These are phyloP conservation scores for Rhynchophorus ferrugineus DNA, from an alignment of 1,140 invertebrate genomes.

Conservation along the genomic window DNA sequence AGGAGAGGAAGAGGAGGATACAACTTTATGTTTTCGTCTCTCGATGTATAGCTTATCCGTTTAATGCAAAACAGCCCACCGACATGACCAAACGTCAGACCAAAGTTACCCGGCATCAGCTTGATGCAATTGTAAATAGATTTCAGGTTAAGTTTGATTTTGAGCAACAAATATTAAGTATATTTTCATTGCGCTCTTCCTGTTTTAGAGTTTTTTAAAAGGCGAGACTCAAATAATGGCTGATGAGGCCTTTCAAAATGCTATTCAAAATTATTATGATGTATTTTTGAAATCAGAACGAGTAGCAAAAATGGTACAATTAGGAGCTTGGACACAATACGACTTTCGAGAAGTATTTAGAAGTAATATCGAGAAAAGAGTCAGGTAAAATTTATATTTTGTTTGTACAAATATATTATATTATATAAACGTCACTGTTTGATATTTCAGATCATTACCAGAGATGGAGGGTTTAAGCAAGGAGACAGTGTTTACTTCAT, in stretches of 20 bases:
- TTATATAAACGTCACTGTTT: too few species aligned
- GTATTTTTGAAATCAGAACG: slow-evolving; percentile 96
- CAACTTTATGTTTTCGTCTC: slow-evolving; percentile 99
- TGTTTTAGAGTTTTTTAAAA: slow-evolving; percentile 73
- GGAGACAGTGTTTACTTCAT: slow-evolving; percentile 96
- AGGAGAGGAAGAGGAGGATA: slow-evolving; percentile 84
- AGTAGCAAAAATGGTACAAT: slow-evolving; percentile 90
- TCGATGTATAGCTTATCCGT: slow-evolving; percentile 96
- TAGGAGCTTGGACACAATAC: slow-evolving; percentile 93
- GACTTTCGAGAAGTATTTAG: slow-evolving; percentile 98
- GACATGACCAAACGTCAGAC: slow-evolving; percentile 90
- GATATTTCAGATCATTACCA: slow-evolving; percentile 72
- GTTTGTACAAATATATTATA: neutral
- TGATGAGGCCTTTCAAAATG: slow-evolving; percentile 98
- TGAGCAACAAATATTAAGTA: too few species aligned
- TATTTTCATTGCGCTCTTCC: too few species aligned
- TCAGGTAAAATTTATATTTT: slow-evolving; percentile 52
- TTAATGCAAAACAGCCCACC: slow-evolving; percentile 98
- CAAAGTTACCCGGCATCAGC: slow-evolving; percentile 93
- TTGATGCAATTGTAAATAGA: slow-evolving; percentile 89
- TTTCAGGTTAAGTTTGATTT: slow-evolving; percentile 86
- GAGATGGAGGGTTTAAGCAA: slow-evolving; percentile 99
- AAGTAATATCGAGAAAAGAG: slow-evolving; percentile 95
- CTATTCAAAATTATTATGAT: slow-evolving; percentile 95
- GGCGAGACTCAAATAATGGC: slow-evolving; percentile 97